These are phyloP conservation scores for Cremastobaeus sp. DNA, from an alignment of 2,888 invertebrate species.

Conservation along the genomic window DNA sequence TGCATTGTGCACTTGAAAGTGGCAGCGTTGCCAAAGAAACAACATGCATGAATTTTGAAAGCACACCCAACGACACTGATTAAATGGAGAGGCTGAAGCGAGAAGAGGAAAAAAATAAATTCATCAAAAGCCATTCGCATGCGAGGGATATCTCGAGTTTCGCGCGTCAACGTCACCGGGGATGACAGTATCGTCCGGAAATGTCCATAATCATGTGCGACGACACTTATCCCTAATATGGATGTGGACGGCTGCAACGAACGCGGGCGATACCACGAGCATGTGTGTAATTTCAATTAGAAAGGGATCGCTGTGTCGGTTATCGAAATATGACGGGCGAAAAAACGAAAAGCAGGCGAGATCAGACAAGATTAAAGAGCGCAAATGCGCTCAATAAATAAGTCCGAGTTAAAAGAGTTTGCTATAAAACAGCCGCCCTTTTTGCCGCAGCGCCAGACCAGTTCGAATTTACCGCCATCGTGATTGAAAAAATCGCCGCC, in stretches of 20 bases:
- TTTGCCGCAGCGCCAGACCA: conserved; percentile 4
- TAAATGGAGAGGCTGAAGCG: neutral
- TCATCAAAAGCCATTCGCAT: conserved; percentile 29
- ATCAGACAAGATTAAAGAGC: conserved; percentile 25
- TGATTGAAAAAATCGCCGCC: neutral
- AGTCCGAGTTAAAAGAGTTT: conserved; percentile 13
- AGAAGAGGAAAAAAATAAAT: conserved; percentile 7
- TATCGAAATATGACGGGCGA: conserved; percentile 19
- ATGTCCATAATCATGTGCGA: conserved; percentile 36
- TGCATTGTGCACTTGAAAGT: too few relatives aligned
- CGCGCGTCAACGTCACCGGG: conserved; percentile 40
- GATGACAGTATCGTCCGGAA: conserved; percentile 52
- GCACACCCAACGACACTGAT: too few relatives aligned
- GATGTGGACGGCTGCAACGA: conserved; percentile 36
- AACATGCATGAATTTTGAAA: too few relatives aligned
- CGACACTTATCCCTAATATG: conserved; percentile 41
- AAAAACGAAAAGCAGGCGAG: conserved; percentile 16
- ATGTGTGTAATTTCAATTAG: conserved; percentile 37
- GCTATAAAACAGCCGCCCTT: conserved; percentile 36
- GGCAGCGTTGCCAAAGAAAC: too few relatives aligned
- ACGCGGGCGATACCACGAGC: conserved; percentile 14
- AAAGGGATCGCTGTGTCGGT: conserved; percentile 41
- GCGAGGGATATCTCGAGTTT: conserved; percentile 42
- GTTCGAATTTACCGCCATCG: conserved; percentile 11
- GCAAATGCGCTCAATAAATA: conserved; percentile 14